Conservation (phyloP, 2,797 vertebrate genomes). For the Amazonetta brasiliensis region DNA sequence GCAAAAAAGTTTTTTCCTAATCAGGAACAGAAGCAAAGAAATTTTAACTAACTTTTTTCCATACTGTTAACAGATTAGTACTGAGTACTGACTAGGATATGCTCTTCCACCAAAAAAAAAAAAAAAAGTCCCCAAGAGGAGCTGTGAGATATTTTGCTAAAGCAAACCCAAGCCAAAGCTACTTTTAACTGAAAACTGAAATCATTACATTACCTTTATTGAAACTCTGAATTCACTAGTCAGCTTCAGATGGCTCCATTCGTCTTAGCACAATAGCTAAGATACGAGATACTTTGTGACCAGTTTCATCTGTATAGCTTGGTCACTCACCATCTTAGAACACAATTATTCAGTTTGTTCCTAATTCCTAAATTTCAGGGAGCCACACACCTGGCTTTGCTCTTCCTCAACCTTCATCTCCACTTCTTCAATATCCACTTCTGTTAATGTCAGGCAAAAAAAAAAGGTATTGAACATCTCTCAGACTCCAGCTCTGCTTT, state of each 20-base stretch:
- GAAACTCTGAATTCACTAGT: neutral
- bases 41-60: neutral
- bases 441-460: neutral
- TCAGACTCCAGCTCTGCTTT: neutral
- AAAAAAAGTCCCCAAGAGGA: neutral
- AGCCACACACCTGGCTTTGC: neutral
- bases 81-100: neutral
- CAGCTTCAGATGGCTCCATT: neutral
- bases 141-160: neutral
- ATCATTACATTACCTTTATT: neutral
- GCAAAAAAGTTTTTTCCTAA: neutral
- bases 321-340: neutral
- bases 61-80: neutral
- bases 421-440: neutral
- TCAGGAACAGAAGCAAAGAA: neutral
- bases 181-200: neutral
- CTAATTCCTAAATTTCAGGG: neutral
- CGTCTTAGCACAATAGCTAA: neutral
- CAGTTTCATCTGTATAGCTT: neutral
- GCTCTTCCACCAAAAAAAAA: neutral
- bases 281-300: fast-evolving
- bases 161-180: neutral
- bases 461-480: neutral
- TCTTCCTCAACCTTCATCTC: neutral
- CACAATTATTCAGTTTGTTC: neutral